phyloP scores from a whole-genome alignment of 2,888 invertebrate genomes.

The Acleris holmiana region DNA sequence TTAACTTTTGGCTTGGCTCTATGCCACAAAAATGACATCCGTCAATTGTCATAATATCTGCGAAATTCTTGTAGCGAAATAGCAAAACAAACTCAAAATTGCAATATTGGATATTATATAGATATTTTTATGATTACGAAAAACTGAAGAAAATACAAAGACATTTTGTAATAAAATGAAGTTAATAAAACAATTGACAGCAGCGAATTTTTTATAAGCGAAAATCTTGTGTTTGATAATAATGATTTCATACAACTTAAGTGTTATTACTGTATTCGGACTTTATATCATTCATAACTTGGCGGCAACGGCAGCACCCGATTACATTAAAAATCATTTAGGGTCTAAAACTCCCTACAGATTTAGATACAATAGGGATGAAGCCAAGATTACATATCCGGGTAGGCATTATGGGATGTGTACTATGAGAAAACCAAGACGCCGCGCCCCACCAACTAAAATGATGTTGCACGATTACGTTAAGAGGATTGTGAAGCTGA shows the following conservation, averaged over 20 bases:
- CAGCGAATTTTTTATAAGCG: neutral
- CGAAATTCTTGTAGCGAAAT: too few relatives aligned
- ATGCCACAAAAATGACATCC: too few relatives aligned
- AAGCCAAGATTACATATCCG: constrained; percentile 82
- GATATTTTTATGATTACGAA: neutral
- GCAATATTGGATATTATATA: neutral
- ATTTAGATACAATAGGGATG: constrained; percentile 86
- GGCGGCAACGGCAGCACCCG: constrained; percentile 39
- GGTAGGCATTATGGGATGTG: too few relatives aligned
- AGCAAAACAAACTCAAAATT: neutral
- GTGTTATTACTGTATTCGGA: neutral
- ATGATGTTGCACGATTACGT: too few relatives aligned
- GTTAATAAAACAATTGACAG: neutral
- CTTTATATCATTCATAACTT: constrained; percentile 18
- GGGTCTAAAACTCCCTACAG: constrained; percentile 90
- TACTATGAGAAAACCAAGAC: too few relatives aligned
- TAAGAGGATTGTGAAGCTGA: too few relatives aligned
- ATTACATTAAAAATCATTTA: constrained; percentile 74
- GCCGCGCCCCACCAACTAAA: too few relatives aligned
- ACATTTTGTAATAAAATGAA: neutral
- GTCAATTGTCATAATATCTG: too few relatives aligned
- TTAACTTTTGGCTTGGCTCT: too few relatives aligned
- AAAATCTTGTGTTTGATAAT: neutral
- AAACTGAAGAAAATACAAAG: neutral
- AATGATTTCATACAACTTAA: constrained; percentile 11